Conservation (phyloP, 2,797 vertebrate genomes). For the Podarcis siculus region DNA sequence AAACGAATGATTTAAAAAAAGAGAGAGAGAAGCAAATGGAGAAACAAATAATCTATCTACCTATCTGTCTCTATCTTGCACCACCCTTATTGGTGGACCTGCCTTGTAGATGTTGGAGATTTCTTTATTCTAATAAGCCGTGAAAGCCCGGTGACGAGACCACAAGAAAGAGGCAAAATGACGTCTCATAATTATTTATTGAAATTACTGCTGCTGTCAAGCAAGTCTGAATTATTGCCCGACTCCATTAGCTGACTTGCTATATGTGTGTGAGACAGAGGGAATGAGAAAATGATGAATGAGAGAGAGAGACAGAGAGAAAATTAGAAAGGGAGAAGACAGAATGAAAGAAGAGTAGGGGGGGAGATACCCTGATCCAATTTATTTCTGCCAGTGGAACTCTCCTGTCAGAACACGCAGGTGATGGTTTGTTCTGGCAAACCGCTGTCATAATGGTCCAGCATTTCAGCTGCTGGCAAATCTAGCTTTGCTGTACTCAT, state of each 20-base stretch:
- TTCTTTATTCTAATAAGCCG: not conserved
- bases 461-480: too few relatives aligned
- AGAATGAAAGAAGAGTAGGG: conserved; percentile 27
- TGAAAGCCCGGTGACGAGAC: conserved; percentile 41
- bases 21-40: too few relatives aligned
- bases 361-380: not conserved
- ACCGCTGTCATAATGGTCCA: not conserved
- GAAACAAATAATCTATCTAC: not conserved
- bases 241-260: conserved; percentile 73
- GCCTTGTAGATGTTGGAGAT: not conserved
- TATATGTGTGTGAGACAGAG: conserved; percentile 63
- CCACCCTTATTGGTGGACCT: not conserved
- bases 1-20: not conserved
- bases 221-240: conserved; percentile 73
- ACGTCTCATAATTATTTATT: conserved; percentile 73
- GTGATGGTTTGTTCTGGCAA: not conserved
- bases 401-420: accelerated
- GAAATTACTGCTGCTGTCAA: conserved; percentile 72
- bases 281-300: conserved; percentile 78
- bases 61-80: not conserved
- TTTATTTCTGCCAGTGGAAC: not conserved
- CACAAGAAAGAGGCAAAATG: conserved; percentile 61
- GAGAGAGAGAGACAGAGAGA: conserved; percentile 63
- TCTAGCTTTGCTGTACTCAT: not conserved
- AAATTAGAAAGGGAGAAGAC: conserved; percentile 52